phyloP scores from a whole-genome alignment of 2,797 vertebrate species.

The Peromyscus melanophrys region DNA sequence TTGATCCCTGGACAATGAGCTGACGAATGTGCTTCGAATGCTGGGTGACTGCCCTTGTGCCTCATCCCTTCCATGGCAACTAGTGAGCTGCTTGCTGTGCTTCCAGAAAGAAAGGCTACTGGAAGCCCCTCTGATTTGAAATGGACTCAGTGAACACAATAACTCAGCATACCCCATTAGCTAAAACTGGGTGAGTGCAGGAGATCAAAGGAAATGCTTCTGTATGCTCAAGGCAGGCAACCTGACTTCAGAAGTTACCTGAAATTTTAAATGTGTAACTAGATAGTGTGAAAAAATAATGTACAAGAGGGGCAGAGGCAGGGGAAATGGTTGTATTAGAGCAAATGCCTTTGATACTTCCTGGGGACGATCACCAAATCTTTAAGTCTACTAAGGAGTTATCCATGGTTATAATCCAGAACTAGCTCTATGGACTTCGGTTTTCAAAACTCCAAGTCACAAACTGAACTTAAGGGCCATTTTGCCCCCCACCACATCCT shows the following conservation, averaged over 20 bases:
- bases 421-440: not conserved
- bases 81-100: not conserved
- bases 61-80: not conserved
- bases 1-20: not conserved
- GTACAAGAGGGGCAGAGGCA: not conserved
- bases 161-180: not conserved
- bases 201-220: not conserved
- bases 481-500: not conserved
- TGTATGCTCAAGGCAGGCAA: not conserved
- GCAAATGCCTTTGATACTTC: slow-evolving; percentile 27
- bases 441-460: not conserved
- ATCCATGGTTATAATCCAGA: not conserved
- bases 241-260: not conserved
- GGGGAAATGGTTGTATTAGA: not conserved
- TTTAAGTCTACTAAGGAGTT: slow-evolving; percentile 11
- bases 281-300: not conserved
- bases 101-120: not conserved
- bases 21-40: not conserved
- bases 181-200: not conserved
- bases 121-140: slow-evolving; percentile 23
- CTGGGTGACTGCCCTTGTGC: not conserved
- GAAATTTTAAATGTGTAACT: not conserved
- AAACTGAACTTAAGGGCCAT: not conserved
- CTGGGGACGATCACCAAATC: not conserved
- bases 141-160: slow-evolving; percentile 30